Base-by-base conservation (phyloP, 2,888 invertebrate genomes). In the Nycteola revayana region DNA sequence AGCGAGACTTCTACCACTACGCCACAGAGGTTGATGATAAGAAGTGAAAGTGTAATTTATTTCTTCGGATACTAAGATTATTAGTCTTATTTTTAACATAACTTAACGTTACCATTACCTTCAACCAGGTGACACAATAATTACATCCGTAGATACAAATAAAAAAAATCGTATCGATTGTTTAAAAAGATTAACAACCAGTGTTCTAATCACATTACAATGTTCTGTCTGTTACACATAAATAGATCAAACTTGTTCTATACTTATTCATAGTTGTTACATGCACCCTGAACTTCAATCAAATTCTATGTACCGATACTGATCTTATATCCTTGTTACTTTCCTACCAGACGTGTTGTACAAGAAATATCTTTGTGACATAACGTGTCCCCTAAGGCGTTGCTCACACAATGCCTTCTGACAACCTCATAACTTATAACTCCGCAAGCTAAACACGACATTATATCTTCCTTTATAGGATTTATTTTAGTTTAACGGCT, bases 241-340 rank as follows among this genome's bases (percentile, higher is more conserved):
- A 14, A 14, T 14, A 42, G 30, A 33, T 14, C 26, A 40, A 30
- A 40, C 47, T 54, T 47, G 53, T 49, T 55, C 32, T 26, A 14
- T 14, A 14, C 14, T 14, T 52, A 60, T 52, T 45, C 53, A 55
- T 49, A 57, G 52, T n/a, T n/a, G n/a, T n/a, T n/a, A n/a, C 59
- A 51, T 58, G 59, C 52, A 48, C 55, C 56, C 50, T 66, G 66
- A 66, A 74, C 71, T 75, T 71, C 71, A 75, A 73, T 76, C 67
- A 64, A 72, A 76, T 72, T 68, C 69, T 68, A 62, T 55, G 57
- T 42, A 48, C 41, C 53, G 85, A 86, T 85, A 73, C 65, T 45
- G 62, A 85, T 86, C 84, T 81, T 56, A 79, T 84, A 85, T 85
- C 83, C 84, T 84, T 81, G 82, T 85, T 76, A 75, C 76, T 77